These are phyloP conservation scores for Ophraella communa DNA, from an alignment of 2,888 invertebrate species.

Conservation along the genomic window DNA sequence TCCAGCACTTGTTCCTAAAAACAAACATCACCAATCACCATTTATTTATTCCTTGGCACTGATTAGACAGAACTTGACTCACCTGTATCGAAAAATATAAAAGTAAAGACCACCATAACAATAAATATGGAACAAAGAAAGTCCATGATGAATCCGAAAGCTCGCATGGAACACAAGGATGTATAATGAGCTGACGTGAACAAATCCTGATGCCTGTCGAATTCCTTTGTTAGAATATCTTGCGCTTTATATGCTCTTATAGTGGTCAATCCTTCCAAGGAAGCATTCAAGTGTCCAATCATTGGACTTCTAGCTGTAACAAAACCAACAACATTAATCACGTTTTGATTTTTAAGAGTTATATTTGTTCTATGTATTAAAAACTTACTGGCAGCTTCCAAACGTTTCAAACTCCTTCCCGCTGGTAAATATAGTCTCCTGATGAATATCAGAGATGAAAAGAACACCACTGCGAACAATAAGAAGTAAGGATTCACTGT, in stretches of 20 bases:
- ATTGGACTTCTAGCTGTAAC: conserved; percentile 55
- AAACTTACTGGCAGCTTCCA: conserved; percentile 52
- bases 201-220: conserved; percentile 54
- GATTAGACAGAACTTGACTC: no score
- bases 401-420: conserved; percentile 48
- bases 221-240: conserved; percentile 51
- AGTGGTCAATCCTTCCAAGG: conserved; percentile 55
- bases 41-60: no score
- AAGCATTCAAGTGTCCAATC: conserved; percentile 56
- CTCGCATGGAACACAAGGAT: conserved; percentile 47
- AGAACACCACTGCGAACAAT: conserved; percentile 41
- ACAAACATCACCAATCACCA: neutral
- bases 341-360: no score
- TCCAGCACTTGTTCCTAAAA: conserved; percentile 45
- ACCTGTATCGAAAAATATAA: conserved; percentile 44
- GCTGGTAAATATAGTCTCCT: conserved; percentile 46
- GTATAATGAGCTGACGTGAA: conserved; percentile 54
- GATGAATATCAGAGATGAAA: conserved; percentile 39
- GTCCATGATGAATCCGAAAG: conserved; percentile 53
- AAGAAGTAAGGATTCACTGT: conserved; percentile 42
- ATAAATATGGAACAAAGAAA: conserved; percentile 47
- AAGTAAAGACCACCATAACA: conserved; percentile 41
- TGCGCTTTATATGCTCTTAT: conserved; percentile 55
- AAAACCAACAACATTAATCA: no score
- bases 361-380: no score